Base-by-base conservation (phyloP, 37 sponge, comb jelly and placozoan genomes). In the Cliona cf. orientalis region DNA sequence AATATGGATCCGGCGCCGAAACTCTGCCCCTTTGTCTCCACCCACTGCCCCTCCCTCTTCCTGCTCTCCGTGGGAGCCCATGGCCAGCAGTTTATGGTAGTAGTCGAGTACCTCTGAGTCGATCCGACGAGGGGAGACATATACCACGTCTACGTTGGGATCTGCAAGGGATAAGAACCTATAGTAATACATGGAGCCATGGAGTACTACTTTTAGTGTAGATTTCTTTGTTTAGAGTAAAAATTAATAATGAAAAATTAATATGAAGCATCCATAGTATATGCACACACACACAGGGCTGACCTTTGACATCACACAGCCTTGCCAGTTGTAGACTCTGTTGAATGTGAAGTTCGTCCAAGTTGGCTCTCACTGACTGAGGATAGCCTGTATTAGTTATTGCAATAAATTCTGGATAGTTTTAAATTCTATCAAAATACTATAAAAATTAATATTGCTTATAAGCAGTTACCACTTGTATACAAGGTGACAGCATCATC, bases 91-190 rank as follows among this genome's bases (percentile, higher is more conserved):
- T 31, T 73, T 85, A 49, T 64, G 29, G 73, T 93, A 93, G 61
- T 93, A 98, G 46, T 93, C 80, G 46, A 65, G 61, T 49, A 90
- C 35, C 46, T 95, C 99, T 6, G 88, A 73, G 6, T 46, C 71
- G 29, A 95, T 40, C 44, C 76, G 78, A 7, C 93, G 79, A 4
- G 96, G 90, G 17, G 92, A 91, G 25, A 98, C 60, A 67, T 95
- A 98, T n/a, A 98, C 78, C 46, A 98, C 91, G 42, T 95, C 92
- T 26, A 87, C 85, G 46, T 88, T 88, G 42, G 92, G 85, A 66
- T 94, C 90, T 78, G 56, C 28, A 45, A 7, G 28, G 34, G 37
- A 33, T 31, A 21, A 12, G 11, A 11, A 49, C 7, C n/a, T 26
- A 44, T 19, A 12, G 36, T 59, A 75, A n/a, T n/a, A n/a, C n/a